phyloP scores from a whole-genome alignment of 2,888 invertebrate genomes.

The Taphrorychus bicolor region DNA sequence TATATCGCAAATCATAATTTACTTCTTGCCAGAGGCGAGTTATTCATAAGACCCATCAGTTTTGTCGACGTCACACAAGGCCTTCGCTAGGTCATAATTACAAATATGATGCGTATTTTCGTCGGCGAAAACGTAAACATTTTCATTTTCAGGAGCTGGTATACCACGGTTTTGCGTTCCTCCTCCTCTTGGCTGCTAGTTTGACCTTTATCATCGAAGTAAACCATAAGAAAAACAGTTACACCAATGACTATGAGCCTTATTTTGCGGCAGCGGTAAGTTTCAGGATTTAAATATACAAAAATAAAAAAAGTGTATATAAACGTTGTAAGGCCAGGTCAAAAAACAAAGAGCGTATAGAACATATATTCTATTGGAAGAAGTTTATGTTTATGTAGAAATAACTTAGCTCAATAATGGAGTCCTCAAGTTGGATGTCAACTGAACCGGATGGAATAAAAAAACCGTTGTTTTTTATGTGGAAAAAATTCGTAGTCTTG shows the following conservation, averaged over 20 bases:
- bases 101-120: too few relatives aligned
- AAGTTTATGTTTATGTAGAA: background rate
- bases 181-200: constrained; percentile 75
- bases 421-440: too few relatives aligned
- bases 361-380: too few relatives aligned
- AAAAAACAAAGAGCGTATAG: background rate
- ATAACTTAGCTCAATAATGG: too few relatives aligned
- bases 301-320: background rate
- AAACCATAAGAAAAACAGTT: constrained; percentile 61
- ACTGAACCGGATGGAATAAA: too few relatives aligned
- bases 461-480: too few relatives aligned
- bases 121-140: background rate
- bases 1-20: too few relatives aligned
- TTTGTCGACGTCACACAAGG: too few relatives aligned
- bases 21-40: too few relatives aligned
- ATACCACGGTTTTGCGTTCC: constrained; percentile 78
- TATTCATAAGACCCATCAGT: too few relatives aligned
- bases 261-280: constrained; percentile 78
- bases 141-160: constrained; percentile 75
- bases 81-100: too few relatives aligned
- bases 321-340: background rate
- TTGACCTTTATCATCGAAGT: constrained; percentile 73
- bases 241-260: constrained; percentile 65
- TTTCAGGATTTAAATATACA: constrained; percentile 43
- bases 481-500: too few relatives aligned